Evolutionary conservation across 1,140 invertebrate species (phyloP).

Genomic region (Lepidurus couesii): DNA sequence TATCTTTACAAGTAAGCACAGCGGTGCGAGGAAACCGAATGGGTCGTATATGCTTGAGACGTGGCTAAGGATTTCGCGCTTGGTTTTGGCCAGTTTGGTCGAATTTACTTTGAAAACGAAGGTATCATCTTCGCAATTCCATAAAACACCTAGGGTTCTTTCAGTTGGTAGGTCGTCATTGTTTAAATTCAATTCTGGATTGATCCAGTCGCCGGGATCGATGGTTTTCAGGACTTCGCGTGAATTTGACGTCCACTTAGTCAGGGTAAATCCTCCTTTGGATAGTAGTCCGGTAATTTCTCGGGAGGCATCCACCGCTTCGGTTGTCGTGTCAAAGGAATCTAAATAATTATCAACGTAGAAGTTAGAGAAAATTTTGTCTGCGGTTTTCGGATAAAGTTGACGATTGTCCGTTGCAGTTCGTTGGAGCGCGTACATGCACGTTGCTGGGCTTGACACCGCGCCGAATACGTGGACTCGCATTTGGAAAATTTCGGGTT

Average conservation of each 20-base stretch:
- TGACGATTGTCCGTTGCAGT: constrained; percentile 31
- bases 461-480: constrained; percentile 37
- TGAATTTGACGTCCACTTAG: background rate
- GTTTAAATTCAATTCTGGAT: too few relatives aligned
- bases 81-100: constrained; percentile 28
- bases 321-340: constrained; percentile 24
- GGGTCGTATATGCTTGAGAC: constrained; percentile 37
- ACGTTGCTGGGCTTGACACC: constrained; percentile 35
- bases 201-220: too few relatives aligned
- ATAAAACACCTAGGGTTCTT: background rate
- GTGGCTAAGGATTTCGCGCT: constrained; percentile 34
- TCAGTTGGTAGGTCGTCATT: background rate
- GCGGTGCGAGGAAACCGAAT: constrained; percentile 34
- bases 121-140: constrained; percentile 32
- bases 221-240: background rate
- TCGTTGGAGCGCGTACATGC: constrained; percentile 35
- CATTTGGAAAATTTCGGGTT: constrained; percentile 36
- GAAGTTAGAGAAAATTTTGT: constrained; percentile 30
- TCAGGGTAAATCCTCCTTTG: constrained; percentile 1
- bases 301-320: constrained; percentile 26
- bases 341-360: constrained; percentile 38
- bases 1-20: constrained; percentile 35
- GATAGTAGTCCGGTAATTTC: background rate
- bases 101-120: background rate
- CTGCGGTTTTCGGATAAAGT: constrained; percentile 14